Percentiles rank a stretch among this genome's conserved stretches.
phyloP scores from a whole-genome alignment of 2,888 invertebrate genomes.

The Alentia gelatinosa region DNA sequence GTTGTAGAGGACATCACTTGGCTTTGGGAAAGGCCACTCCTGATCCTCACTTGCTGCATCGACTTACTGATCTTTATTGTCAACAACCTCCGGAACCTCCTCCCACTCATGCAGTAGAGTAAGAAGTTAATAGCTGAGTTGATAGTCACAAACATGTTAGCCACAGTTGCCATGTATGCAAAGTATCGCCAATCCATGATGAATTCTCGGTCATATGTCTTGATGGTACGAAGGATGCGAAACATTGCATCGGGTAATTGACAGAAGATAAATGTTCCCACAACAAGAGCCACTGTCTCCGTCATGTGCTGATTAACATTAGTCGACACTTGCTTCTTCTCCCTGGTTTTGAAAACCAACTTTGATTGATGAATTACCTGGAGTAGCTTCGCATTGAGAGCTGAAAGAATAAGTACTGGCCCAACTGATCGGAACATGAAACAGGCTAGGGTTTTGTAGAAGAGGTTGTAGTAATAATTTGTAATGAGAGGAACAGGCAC shows the following conservation, averaged over 20 bases:
- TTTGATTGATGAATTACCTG: neutral
- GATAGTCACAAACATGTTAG: conserved; percentile 20
- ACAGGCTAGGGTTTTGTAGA: conserved; percentile 7
- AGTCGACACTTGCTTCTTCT: neutral
- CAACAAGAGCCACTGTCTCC: neutral
- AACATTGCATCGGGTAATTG: conserved; percentile 1
- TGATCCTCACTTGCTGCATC: no score
- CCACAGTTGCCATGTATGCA: neutral
- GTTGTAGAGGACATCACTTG: no score
- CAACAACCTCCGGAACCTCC: neutral
- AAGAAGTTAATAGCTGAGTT: conserved; percentile 15
- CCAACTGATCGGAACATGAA: neutral
- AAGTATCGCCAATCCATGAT: neutral
- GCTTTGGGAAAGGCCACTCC: no score
- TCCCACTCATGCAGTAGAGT: conserved; percentile 8
- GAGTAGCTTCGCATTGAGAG: neutral
- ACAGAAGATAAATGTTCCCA: neutral
- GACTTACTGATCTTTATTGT: neutral
- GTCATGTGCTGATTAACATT: neutral
- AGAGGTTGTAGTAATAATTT: conserved; percentile 18
- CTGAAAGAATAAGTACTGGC: neutral
- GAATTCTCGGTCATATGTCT: neutral
- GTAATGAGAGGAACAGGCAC: neutral
- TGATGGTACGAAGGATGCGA: neutral
- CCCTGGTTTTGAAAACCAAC: neutral